Base-by-base conservation (phyloP, 1,140 invertebrate genomes). In the Zaprionus tsacasi region DNA sequence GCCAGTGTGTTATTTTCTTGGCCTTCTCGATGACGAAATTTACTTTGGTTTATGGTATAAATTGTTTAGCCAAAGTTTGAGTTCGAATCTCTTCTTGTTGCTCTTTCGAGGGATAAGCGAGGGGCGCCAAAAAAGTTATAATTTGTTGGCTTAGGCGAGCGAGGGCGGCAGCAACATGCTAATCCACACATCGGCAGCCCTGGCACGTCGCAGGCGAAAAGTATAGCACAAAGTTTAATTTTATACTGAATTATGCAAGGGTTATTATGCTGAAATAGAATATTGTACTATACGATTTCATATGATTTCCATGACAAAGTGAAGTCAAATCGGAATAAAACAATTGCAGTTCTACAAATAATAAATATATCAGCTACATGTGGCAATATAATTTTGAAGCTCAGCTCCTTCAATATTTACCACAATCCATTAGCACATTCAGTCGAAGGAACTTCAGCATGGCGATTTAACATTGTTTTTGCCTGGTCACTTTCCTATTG, bases 1-100 rank as follows among this genome's bases (percentile, higher is more conserved):
- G 1, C 21, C 21, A 21, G 21, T 2, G 21, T 21, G 21, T 21
- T 21, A 21, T 21, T 21, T 21, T 2, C 21, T 21, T 21, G 21
- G 21, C 78, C 66, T 66, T 70, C 75, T 80, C 70, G 76, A 80
- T 70, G 57, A 43, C 43, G 50, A 74, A 70, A 77, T 65, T 77
- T 69, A 12, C 25, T 61, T 70, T 73, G 74, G 74, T 66, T 77
- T 78, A 78, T 68, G 70, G 64, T 48, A 64, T 75, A 73, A 70
- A 78, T 67, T 74, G 78, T 73, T 77, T 61, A 68, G 43, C 38
- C 12, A 30, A 70, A 76, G 45, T 65, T 64, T 40, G 25, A 45
- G 43, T 54, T 70, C 30, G 30, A 21, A 2, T 50, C 5, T 35
- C 38, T 43, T 35, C 57, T 71, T 65, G 52, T 77, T 73, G 38